phyloP scores from a whole-genome alignment of 2,888 invertebrate genomes.

The Clostera curtula region DNA sequence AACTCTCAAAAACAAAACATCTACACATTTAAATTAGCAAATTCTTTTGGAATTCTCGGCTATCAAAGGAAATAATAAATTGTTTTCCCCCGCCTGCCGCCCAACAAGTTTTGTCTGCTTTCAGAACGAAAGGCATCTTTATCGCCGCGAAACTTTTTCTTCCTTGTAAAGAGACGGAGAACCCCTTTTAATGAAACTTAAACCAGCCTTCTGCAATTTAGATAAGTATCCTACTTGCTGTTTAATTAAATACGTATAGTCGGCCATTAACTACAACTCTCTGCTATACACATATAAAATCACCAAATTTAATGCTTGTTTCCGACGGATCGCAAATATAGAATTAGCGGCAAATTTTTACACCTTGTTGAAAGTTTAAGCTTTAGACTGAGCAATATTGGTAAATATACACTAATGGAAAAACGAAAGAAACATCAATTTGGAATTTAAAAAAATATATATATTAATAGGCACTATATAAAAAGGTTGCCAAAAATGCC shows the following conservation, averaged over 20 bases:
- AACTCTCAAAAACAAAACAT: no score
- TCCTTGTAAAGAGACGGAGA: slow-evolving; percentile 41
- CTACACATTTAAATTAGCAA: slow-evolving; percentile 36
- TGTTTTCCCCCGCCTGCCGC: slow-evolving; percentile 47
- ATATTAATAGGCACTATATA: no score
- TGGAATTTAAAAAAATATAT: no score
- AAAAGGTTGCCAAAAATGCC: no score
- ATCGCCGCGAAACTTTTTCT: slow-evolving; percentile 63
- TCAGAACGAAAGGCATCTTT: slow-evolving; percentile 61
- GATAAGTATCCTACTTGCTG: slow-evolving; percentile 48
- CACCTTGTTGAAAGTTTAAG: no score
- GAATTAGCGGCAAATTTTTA: no score
- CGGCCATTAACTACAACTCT: slow-evolving; percentile 22
- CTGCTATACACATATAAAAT: no score
- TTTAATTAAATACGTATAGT: slow-evolving; percentile 49
- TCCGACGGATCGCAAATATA: no score
- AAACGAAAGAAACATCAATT: no score
- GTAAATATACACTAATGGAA: no score
- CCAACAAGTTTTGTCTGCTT: slow-evolving; percentile 48
- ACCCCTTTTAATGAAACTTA: slow-evolving; percentile 62
- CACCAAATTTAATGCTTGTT: no score
- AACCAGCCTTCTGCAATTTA: slow-evolving; percentile 56
- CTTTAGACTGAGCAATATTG: no score
- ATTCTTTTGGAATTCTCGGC: slow-evolving; percentile 37
- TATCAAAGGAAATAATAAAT: slow-evolving; percentile 53